A percentile compares a stretch with the other conserved stretches of the same genome.
phyloP scores from a whole-genome alignment of 64 coral and sea anemone genomes.

The Pocillopora damicornis region DNA sequence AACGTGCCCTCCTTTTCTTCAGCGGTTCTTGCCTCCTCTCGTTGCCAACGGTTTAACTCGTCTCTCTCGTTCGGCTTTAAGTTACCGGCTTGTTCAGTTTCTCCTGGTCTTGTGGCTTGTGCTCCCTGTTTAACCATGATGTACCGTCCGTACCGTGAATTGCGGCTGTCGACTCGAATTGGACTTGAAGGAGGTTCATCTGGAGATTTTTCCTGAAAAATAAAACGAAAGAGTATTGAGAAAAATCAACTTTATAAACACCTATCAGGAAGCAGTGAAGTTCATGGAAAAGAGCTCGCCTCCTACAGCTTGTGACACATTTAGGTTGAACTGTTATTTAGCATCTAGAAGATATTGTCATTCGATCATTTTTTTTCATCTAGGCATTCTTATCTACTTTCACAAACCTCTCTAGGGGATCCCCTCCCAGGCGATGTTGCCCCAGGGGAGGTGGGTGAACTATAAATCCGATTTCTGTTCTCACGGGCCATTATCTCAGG shows the following conservation, averaged over 20 bases:
- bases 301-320: too few relatives aligned
- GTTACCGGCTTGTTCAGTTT: slow-evolving; percentile 32
- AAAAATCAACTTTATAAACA: too few relatives aligned
- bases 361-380: too few relatives aligned
- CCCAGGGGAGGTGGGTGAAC: background rate
- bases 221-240: background rate
- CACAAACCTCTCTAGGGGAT: slow-evolving; percentile 27
- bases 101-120: slow-evolving; percentile 1
- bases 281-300: too few relatives aligned
- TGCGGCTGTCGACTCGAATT: slow-evolving; percentile 59
- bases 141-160: slow-evolving; percentile 68
- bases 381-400: too few relatives aligned
- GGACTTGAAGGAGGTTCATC: slow-evolving; percentile 76
- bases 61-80: slow-evolving; percentile 52
- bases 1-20: slow-evolving; percentile 50
- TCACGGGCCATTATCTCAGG: background rate
- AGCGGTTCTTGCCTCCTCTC: slow-evolving; percentile 42
- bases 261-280: too few relatives aligned
- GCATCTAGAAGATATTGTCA: too few relatives aligned
- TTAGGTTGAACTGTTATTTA: too few relatives aligned
- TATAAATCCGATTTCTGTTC: background rate
- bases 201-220: background rate
- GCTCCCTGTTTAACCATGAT: slow-evolving; percentile 75
- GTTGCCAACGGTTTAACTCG: slow-evolving; percentile 66
- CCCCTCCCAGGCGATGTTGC: slow-evolving; percentile 10